Evolutionary conservation across 2,888 invertebrate genomes (phyloP).

Genomic region (Trichopoda pennipes): DNA sequence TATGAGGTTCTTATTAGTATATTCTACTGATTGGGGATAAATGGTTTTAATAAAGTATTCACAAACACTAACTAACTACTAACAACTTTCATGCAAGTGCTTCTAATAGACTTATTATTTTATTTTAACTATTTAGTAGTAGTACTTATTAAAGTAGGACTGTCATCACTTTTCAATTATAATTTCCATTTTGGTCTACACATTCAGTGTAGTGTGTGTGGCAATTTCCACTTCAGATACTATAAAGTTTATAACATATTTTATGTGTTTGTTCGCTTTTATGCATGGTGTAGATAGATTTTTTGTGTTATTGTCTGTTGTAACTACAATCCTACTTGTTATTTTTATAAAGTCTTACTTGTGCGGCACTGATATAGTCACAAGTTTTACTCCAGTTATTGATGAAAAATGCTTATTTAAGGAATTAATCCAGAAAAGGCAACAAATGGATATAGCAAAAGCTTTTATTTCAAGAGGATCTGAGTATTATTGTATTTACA

Average conservation of each 20-base stretch:
- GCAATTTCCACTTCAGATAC: constrained; percentile 11
- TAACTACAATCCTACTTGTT: background rate
- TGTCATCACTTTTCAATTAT: background rate
- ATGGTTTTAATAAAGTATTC: constrained; percentile 15
- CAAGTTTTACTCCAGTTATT: constrained; percentile 69
- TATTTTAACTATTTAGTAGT: constrained; percentile 14
- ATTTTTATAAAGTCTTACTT: background rate
- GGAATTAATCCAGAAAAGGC: constrained; percentile 77
- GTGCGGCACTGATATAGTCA: constrained; percentile 8
- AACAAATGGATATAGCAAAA: constrained; percentile 74
- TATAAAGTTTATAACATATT: background rate
- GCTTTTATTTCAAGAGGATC: constrained; percentile 52
- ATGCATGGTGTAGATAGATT: background rate
- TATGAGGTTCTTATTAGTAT: constrained; percentile 11
- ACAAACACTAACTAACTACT: constrained; percentile 1
- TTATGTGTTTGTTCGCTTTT: background rate
- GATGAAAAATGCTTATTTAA: constrained; percentile 78
- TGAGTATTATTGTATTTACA: constrained; percentile 9
- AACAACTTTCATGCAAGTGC: constrained; percentile 43
- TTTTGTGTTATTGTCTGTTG: background rate
- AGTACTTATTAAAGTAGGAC: constrained; percentile 28
- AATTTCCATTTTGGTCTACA: constrained; percentile 1
- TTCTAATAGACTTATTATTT: constrained; percentile 38
- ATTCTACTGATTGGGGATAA: constrained; percentile 21
- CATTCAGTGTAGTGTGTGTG: background rate